These are phyloP conservation scores for Virgularia gustaviana DNA, from an alignment of 92 coral and sea anemone genomes.

Conservation along the genomic window DNA sequence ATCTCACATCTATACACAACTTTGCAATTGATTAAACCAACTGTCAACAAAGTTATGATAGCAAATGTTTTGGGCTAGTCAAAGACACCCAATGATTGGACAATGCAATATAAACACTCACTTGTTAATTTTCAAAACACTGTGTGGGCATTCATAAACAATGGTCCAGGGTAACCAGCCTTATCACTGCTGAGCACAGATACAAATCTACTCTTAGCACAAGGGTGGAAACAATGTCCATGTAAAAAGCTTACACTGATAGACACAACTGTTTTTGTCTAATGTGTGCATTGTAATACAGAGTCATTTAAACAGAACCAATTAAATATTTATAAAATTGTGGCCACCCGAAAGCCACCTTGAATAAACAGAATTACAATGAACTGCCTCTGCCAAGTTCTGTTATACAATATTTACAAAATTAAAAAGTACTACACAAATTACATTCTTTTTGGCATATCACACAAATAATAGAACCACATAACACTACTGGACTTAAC, in stretches of 20 bases:
- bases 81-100: slow-evolving; percentile 28
- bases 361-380: neutral
- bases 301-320: slow-evolving; percentile 12
- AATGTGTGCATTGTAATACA: neutral
- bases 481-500: neutral
- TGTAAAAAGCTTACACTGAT: no score
- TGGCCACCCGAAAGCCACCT: slow-evolving; percentile 37
- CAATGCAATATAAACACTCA: slow-evolving; percentile 5
- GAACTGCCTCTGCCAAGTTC: no score
- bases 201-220: neutral
- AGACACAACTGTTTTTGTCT: no score
- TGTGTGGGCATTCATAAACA: slow-evolving; percentile 15
- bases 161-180: neutral
- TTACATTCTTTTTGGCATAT: no score
- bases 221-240: no score
- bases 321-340: slow-evolving; percentile 13
- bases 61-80: no score
- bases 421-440: no score
- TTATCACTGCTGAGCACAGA: neutral
- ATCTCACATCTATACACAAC: no score
- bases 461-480: neutral
- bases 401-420: no score
- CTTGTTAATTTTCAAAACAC: slow-evolving; percentile 34
- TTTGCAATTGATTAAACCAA: no score
- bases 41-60: no score